Base-by-base conservation (phyloP, 2,888 invertebrate species). In the Myopa tessellatipennis region DNA sequence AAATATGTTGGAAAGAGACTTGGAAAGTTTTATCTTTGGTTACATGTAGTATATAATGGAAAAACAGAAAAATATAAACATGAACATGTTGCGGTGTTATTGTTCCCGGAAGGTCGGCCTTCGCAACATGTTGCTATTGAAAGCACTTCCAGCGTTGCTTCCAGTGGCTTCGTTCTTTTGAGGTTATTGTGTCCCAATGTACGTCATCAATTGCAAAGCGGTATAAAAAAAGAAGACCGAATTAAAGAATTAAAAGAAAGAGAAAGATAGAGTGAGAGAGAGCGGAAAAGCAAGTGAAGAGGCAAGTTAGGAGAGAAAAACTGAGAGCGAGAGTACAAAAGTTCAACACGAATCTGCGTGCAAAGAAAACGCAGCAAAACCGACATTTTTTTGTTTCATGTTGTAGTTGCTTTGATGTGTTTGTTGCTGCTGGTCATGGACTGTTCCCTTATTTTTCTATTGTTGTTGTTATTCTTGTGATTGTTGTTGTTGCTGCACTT, bases 121-220 rank as follows among this genome's bases (percentile, higher is more conserved):
- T 55, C 8, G 76, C 70, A 76, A 70, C 76, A 76, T 76, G 71
- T 71, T 70, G 70, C 55, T 70, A 61, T 38, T 26, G 52, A 52
- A 68, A 68, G 36, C 36, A 34, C 34, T 70, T 76, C 61, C 61
- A 61, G 70, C 14, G 12, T 26, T 26, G 26, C 26, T 26, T 26
- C 26, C 26, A 26, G 26, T 26, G 26, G 26, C 40, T 61, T 61
- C 72, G 34, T 34, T 5, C 65, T 79, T 82, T 83, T 83, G 81
- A 82, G 83, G 82, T 82, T 82, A 81, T 82, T 82, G 82, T 85
- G 84, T 82, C 85, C 83, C 70, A 73, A 82, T 81, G 83, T 83
- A 85, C 85, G 85, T 85, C 85, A 85, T 81, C 71, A 68, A 50
- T 73, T 38, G 52, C 55, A 60, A n/a, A 26, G 50, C 60, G 34